Base-by-base conservation (phyloP, 2,797 vertebrate genomes). In the Cyprinodon diabolis region DNA sequence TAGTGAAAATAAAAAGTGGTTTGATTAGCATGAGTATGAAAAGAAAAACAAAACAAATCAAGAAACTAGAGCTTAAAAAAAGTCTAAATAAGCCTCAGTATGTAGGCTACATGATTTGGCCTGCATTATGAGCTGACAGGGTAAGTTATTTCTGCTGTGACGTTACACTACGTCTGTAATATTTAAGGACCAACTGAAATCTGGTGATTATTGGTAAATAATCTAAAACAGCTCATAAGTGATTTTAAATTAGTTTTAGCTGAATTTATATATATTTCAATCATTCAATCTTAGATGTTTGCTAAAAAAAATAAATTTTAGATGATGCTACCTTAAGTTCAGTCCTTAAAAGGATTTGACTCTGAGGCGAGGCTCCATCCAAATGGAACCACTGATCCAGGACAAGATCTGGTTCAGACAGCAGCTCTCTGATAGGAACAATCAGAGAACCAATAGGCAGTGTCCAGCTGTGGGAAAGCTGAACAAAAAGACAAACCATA, bases 371-470 rank as follows among this genome's bases (percentile, higher is more conserved):
- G 5, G 95, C 95, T 73, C 93, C 94, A 40, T 86, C 91, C 87
- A 98, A 89, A 0, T 91, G 71, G 57, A 98, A 94, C 97, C 97
- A 98, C 69, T 89, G 93, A 74, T 98, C 97, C 83, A 98, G 77
- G 60, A 92, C 91, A 82, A 98, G 94, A 52, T 79, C 87, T 5
- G 96, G 94, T 21, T 95, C 92, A 4, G 86, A 89, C 3, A 98
- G 95, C 52, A 98, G 90, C 86, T 96, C 96, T 25, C 91, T 91
- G 52, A 97, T 77, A 1, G 96, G 96, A 84, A 98, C 90, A 56
- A 95, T 93, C 69, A 97, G 74, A 0, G 93, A 93, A 5, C 97
- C 97, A 72, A 97, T 88, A 0, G 92, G 37, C 76, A 94, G 74
- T 4, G 91, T 90, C 95, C 95, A 96, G 76, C 75, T 90, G 82